Evolutionary conservation across 1,140 invertebrate genomes (phyloP), one percentile per base, ranked within the genome.

Genomic region (Polypedilum pembai): DNA sequence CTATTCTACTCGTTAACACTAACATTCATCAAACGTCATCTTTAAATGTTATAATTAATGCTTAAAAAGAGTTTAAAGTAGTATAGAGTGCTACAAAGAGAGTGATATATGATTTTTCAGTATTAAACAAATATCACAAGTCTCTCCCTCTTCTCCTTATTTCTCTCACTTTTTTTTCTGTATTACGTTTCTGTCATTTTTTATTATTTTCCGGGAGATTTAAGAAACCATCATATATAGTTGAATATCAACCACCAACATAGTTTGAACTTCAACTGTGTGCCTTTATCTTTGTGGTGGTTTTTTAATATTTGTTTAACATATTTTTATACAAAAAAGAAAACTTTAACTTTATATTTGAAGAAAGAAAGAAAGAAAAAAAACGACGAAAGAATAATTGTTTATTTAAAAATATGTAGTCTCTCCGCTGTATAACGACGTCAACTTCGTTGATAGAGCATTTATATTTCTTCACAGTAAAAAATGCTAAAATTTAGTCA

Each of bases 241-340:
- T 33, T 33, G 1, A 33, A 33, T 33, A 33, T n/a, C 45, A 56
- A 56, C 45, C 45, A 56, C 45, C 45, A 56, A 12, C 12, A 56
- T 56, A 56, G 18, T 69, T 20, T 20, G 65, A 69, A 69, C 3
- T 69, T 69, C 17, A 69, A 69, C 65, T 69, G 20, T 69, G 18
- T 20, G 65, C 10, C 17, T 10, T n/a, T 20, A 20, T 69, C 65
- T 20, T 69, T 69, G 65, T 69, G 65, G 65, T 69, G 65, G 65
- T 69, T 69, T 69, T 18, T 69, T 69, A 69, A 21, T 69, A 21
- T 69, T 69, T 69, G 65, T 21, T 69, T 69, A 69, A 69, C 65
- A 69, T 69, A 69, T 69, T 69, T 69, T 69, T 18, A 69, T 69
- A 69, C 20, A 18, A 20, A 69, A 20, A 69, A 69, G 45, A 56